phyloP scores from a whole-genome alignment of 2,113 vertebrate species.

The Caranx ignobilis region DNA sequence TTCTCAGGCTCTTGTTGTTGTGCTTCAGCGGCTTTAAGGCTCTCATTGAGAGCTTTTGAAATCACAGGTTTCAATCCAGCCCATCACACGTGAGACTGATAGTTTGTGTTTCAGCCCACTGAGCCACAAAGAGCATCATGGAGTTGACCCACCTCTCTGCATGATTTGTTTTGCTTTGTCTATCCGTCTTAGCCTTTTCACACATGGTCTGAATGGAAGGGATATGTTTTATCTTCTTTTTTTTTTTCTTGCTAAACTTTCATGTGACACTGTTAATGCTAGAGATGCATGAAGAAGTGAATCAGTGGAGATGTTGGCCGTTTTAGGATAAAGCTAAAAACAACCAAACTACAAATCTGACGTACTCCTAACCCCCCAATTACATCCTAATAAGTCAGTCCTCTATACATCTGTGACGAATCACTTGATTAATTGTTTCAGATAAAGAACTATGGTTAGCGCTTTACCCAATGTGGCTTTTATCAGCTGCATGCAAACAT shows the following conservation, averaged over 20 bases:
- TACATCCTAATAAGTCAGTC: neutral
- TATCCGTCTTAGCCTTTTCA: neutral
- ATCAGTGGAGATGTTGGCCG: neutral
- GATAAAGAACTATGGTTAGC: neutral
- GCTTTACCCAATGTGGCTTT: no score
- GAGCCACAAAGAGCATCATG: constrained; percentile 16
- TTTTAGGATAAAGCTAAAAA: neutral
- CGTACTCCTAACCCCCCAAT: neutral
- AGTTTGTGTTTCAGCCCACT: constrained; percentile 16
- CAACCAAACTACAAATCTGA: neutral
- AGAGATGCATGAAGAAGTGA: neutral
- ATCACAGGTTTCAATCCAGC: constrained; percentile 25
- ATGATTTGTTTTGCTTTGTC: constrained; percentile 2
- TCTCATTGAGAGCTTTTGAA: constrained; percentile 22
- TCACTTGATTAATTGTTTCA: neutral
- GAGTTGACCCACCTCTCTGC: constrained; percentile 6
- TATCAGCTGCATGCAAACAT: no score
- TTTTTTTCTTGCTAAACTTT: no score
- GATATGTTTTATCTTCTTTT: neutral
- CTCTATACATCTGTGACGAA: neutral
- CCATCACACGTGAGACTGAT: neutral
- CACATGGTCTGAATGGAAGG: neutral
- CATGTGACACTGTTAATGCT: neutral
- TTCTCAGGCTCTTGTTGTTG: constrained; percentile 29
- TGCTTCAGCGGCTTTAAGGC: constrained; percentile 1